A percentile compares a stretch with the other conserved stretches of the same genome.
phyloP scores from a whole-genome alignment of 2,888 invertebrate species.

The Trypoxylon attenuatum region DNA sequence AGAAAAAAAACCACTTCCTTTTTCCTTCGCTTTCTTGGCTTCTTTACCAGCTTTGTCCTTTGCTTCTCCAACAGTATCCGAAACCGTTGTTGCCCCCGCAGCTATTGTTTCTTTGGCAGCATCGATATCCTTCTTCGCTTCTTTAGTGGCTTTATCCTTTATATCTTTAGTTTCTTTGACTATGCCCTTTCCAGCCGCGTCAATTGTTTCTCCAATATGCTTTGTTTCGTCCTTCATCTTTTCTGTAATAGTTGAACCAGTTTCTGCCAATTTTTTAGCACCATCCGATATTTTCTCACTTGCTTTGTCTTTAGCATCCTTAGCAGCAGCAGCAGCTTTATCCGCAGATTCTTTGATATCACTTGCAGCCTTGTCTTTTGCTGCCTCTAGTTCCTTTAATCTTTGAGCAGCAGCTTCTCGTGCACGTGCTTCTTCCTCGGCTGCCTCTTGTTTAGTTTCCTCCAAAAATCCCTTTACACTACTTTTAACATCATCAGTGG shows the following conservation, averaged over 20 bases:
- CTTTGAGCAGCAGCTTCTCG: constrained; percentile 68
- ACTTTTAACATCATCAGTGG: constrained; percentile 48
- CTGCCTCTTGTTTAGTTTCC: constrained; percentile 70
- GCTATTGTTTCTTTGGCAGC: constrained; percentile 18
- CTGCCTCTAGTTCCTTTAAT: constrained; percentile 33
- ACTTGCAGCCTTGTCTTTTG: constrained; percentile 5
- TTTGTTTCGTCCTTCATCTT: constrained; percentile 33
- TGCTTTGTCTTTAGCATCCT: constrained; percentile 23
- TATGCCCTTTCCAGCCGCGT: constrained; percentile 4
- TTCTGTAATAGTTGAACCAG: not conserved
- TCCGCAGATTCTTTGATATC: constrained; percentile 37
- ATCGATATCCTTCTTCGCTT: constrained; percentile 43
- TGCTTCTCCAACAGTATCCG: constrained; percentile 16
- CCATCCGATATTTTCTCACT: constrained; percentile 4
- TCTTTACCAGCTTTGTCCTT: constrained; percentile 31
- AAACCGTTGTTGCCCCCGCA: constrained; percentile 24
- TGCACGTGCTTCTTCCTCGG: constrained; percentile 63
- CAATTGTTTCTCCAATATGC: constrained; percentile 20
- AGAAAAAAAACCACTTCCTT: constrained; percentile 33
- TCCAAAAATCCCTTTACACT: constrained; percentile 74
- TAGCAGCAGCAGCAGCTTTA: not conserved
- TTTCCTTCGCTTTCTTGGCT: constrained; percentile 64
- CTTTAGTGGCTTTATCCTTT: constrained; percentile 36
- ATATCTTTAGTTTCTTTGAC: constrained; percentile 40
- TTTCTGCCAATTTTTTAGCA: not conserved